phyloP scores from a whole-genome alignment of 2,113 vertebrate species.

The Cryptotis parvus region DNA sequence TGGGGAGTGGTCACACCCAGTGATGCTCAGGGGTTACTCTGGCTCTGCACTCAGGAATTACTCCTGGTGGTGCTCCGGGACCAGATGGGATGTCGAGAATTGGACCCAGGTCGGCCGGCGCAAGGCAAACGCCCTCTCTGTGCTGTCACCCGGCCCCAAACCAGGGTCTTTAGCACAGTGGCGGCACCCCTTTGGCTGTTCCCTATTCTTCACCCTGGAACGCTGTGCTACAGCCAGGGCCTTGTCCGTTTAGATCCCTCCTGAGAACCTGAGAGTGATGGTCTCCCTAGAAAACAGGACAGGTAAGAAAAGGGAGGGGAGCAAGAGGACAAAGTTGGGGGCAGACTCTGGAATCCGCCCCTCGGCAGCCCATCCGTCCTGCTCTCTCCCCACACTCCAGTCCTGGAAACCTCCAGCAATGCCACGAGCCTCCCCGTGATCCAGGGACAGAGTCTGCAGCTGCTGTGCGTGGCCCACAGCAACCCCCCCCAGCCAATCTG shows the following conservation, averaged over 20 bases:
- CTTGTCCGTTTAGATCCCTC: constrained; percentile 67
- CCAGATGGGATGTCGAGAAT: no score
- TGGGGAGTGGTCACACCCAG: no score
- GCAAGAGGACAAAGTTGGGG: fast-evolving
- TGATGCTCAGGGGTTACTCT: no score
- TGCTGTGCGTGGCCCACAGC: constrained; percentile 65
- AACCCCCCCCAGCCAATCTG: constrained; percentile 68
- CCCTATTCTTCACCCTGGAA: background rate
- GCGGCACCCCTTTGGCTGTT: background rate
- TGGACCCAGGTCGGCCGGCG: no score
- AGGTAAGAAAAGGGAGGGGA: constrained; percentile 53
- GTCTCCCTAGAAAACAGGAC: constrained; percentile 51
- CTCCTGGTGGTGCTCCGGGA: no score
- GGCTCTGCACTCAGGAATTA: no score
- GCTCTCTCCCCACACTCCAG: background rate
- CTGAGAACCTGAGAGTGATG: constrained; percentile 45
- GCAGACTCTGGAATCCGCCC: fast-evolving
- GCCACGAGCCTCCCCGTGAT: background rate
- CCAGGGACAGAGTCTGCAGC: constrained; percentile 71
- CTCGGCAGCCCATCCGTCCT: fast-evolving
- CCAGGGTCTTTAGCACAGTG: background rate
- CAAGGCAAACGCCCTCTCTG: no score
- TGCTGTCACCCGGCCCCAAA: no score
- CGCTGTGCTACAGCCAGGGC: background rate
- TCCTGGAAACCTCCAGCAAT: background rate